Percentiles rank a stretch among this genome's conserved stretches.
phyloP scores from a whole-genome alignment of 2,113 vertebrate species.

The Hippocampus zosterae region DNA sequence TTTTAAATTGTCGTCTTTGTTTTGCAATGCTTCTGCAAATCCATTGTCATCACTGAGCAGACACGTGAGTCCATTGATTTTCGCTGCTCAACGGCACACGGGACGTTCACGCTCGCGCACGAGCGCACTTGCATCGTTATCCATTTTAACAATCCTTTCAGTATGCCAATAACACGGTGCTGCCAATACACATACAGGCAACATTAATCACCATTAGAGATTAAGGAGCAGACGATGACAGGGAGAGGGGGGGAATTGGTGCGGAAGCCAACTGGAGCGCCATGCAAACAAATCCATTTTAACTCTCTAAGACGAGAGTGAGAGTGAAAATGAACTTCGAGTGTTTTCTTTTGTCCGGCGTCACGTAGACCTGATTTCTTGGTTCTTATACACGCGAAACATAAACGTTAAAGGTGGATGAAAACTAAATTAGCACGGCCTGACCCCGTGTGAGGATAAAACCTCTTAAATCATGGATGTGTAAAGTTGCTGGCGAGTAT shows the following conservation, averaged over 20 bases:
- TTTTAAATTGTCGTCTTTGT: slow-evolving; percentile 44
- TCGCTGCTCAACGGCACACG: slow-evolving; percentile 23
- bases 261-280: slow-evolving; percentile 28
- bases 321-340: background rate
- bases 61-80: slow-evolving; percentile 55
- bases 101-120: slow-evolving; percentile 6
- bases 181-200: slow-evolving; percentile 57
- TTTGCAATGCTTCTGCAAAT: slow-evolving; percentile 51
- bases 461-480: too few species aligned
- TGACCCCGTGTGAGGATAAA: too few species aligned
- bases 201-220: slow-evolving; percentile 72
- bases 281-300: slow-evolving; percentile 20
- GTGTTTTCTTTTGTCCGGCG: background rate
- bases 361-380: background rate
- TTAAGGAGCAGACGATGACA: slow-evolving; percentile 45
- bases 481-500: background rate
- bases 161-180: slow-evolving; percentile 56
- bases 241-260: slow-evolving; percentile 23
- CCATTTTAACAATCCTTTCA: slow-evolving; percentile 66
- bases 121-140: slow-evolving; percentile 53
- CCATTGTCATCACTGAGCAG: slow-evolving; percentile 54
- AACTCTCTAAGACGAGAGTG: background rate
- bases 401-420: background rate
- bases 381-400: background rate
- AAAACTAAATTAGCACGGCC: background rate